Evolutionary conservation across 2,113 vertebrate species (phyloP), one percentile per base, ranked within the genome.

Genomic region (Boleophthalmus pectinirostris): DNA sequence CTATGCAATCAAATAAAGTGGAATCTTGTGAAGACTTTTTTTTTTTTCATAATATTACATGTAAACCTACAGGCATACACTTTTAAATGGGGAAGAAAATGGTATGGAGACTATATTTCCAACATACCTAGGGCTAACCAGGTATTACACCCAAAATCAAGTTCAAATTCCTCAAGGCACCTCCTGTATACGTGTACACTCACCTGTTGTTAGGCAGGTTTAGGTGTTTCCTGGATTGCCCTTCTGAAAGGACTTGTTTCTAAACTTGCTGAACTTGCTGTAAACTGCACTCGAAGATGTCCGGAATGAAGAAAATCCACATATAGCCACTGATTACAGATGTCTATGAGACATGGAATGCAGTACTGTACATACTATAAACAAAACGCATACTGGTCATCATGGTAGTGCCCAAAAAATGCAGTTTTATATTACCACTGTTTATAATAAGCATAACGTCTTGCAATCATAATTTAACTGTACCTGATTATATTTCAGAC

Each of bases 281-380:
- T 33, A 7, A 33, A 18, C 58, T 58, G 56, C 12, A 33, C 2
- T 15, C 5, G 15, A 18, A 5, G 24, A 60, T 29, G 58, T 9
- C 20, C 18, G 58, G 58, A 61, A 61, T 61, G 58, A 16, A 61
- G 58, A 61, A 16, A 61, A 61, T 61, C 58, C 24, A 61, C 58
- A 33, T 33, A 24, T 58, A 0, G 6, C 58, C 1, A 24, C 4
- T 29, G 23, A 60, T 60, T 60, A 16, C 1, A 29, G 53, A 20
- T 56, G 53, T 60, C 56, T 58, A 24, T 16, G 57, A 25, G 14
- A 29, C 57, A 56, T 29, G 29, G 6, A 3, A 56, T 12, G 6
- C n/a, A 11, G 11, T 10, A 24, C 21, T 23, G 0, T 53, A 53
- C 18, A 8, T 7, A 18, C 51, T 53, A n/a, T n/a, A 10, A 0